Percentiles rank a stretch among this genome's conserved stretches.
Evolutionary conservation across 2,113 vertebrate genomes (phyloP).

Genomic region (Hydropotes inermis): DNA sequence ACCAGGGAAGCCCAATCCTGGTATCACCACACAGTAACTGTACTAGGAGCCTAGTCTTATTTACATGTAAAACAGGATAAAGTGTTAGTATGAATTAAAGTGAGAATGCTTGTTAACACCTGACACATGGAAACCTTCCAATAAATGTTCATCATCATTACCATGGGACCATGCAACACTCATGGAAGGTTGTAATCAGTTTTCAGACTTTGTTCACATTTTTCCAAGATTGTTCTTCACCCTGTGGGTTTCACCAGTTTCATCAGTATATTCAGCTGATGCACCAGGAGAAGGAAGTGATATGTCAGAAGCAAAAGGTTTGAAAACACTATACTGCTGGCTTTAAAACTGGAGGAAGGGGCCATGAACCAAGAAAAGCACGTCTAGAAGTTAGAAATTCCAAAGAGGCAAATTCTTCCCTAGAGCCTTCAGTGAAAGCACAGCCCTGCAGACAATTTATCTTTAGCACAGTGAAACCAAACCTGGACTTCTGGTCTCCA

Average conservation of each 20-base stretch:
- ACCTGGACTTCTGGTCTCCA: neutral
- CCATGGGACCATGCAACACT: fast-evolving
- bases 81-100: neutral
- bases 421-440: neutral
- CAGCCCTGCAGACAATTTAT: no score
- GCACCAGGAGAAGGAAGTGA: neutral
- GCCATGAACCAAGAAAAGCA: neutral
- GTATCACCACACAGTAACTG: neutral
- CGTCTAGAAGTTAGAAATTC: neutral
- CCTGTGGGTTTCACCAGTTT: neutral
- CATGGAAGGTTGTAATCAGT: no score
- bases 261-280: neutral
- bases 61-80: neutral
- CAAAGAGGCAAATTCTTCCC: neutral
- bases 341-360: neutral
- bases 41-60: neutral
- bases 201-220: neutral
- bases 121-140: neutral
- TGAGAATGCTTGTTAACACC: neutral
- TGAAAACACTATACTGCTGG: neutral
- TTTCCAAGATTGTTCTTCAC: neutral
- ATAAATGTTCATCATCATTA: neutral
- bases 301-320: no score
- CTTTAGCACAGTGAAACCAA: neutral
- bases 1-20: neutral